Evolutionary conservation across 2,888 invertebrate species (phyloP).

Genomic region (Hypsopygia costalis): DNA sequence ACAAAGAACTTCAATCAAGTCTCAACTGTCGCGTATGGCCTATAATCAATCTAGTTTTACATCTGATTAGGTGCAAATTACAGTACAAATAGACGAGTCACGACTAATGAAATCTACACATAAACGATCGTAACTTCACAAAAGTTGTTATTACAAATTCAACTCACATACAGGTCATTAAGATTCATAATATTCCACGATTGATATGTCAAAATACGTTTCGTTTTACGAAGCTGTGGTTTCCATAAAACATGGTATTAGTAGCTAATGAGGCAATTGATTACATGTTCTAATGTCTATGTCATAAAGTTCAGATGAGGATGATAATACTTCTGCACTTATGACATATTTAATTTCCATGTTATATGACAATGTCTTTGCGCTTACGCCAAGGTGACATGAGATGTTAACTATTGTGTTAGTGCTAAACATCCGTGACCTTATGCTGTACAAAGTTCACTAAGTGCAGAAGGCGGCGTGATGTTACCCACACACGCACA

Average conservation of each 20-base stretch:
- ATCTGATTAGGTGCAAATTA: slow-evolving; percentile 78
- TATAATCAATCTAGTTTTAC: slow-evolving; percentile 77
- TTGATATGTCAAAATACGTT: slow-evolving; percentile 2
- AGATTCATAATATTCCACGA: slow-evolving; percentile 15
- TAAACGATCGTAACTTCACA: slow-evolving; percentile 23
- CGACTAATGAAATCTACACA: slow-evolving; percentile 36
- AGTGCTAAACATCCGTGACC: slow-evolving; percentile 76
- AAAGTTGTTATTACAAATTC: slow-evolving; percentile 16
- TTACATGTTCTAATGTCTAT: slow-evolving; percentile 30
- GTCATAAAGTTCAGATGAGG: slow-evolving; percentile 33
- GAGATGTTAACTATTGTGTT: slow-evolving; percentile 74
- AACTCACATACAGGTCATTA: slow-evolving; percentile 6
- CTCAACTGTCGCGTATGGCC: slow-evolving; percentile 44
- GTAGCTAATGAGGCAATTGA: slow-evolving; percentile 24
- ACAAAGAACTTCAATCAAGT: slow-evolving; percentile 48
- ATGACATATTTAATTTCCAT: slow-evolving; percentile 23
- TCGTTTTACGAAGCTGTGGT: not conserved
- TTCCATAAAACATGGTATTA: slow-evolving; percentile 4
- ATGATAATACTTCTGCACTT: slow-evolving; percentile 19
- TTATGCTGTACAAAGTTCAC: slow-evolving; percentile 74
- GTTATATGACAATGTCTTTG: slow-evolving; percentile 49
- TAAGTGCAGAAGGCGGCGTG: slow-evolving; percentile 59
- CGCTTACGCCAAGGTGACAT: slow-evolving; percentile 75
- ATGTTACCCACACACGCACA: slow-evolving; percentile 33
- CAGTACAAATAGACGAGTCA: slow-evolving; percentile 75